Conservation (phyloP, 2,113 vertebrate species). For the Hippocampus guttulatus region DNA sequence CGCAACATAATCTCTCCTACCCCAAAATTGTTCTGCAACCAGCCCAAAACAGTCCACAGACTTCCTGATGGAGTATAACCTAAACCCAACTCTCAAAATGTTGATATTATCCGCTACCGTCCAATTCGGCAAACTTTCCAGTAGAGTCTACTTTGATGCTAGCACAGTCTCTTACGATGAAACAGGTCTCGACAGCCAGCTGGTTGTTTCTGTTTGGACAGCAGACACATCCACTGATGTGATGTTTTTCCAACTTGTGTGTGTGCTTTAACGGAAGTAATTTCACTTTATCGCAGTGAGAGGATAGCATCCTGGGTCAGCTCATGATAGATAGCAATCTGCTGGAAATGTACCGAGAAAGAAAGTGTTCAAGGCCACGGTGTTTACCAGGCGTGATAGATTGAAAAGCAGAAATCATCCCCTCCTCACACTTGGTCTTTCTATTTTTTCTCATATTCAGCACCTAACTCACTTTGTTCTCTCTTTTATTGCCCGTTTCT, state of each 20-base stretch:
- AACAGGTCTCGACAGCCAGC: background rate
- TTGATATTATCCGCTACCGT: background rate
- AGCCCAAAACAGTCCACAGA: background rate
- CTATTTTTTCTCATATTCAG: constrained; percentile 53
- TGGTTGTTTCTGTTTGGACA: background rate
- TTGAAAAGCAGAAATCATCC: constrained; percentile 36
- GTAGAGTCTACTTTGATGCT: background rate
- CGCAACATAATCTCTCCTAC: background rate
- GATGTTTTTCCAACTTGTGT: background rate
- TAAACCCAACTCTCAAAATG: background rate
- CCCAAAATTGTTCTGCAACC: background rate
- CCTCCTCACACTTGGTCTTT: constrained; percentile 27
- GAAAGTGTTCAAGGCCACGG: constrained; percentile 24
- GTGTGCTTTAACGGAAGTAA: background rate
- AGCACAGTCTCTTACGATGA: background rate
- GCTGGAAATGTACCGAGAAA: constrained; percentile 29
- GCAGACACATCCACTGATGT: background rate
- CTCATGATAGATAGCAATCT: constrained; percentile 40
- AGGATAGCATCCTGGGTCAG: constrained; percentile 27
- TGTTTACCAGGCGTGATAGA: constrained; percentile 17
- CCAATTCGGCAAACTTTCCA: background rate
- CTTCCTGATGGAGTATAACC: background rate
- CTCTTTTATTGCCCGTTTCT: constrained; percentile 30
- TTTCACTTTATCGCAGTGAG: constrained; percentile 12
- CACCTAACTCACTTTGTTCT: constrained; percentile 28